phyloP scores from a whole-genome alignment of 2,888 invertebrate species.

The Pardosa pseudoannulata region DNA sequence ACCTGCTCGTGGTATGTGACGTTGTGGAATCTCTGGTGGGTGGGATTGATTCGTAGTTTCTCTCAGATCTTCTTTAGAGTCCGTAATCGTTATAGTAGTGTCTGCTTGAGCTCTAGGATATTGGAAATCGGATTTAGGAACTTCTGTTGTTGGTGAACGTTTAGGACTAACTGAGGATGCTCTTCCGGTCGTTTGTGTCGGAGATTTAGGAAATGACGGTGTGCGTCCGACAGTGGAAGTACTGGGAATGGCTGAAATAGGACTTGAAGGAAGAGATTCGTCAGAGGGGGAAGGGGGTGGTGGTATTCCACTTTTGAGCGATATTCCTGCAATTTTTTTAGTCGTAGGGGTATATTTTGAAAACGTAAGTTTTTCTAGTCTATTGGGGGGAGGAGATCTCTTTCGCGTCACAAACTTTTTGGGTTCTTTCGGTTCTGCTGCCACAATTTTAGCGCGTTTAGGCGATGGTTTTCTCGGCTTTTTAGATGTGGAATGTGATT shows the following conservation, averaged over 20 bases:
- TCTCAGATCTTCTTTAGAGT: constrained; percentile 14
- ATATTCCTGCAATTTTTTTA: constrained; percentile 50
- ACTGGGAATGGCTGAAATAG: constrained; percentile 43
- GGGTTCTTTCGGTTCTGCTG: constrained; percentile 7
- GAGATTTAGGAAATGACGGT: constrained; percentile 32
- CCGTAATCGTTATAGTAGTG: constrained; percentile 32
- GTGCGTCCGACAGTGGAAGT: constrained; percentile 4
- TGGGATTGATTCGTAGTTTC: not conserved
- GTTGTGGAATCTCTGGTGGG: constrained; percentile 39
- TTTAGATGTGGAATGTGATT: constrained; percentile 39
- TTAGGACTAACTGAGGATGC: constrained; percentile 18
- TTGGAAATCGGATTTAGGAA: not conserved
- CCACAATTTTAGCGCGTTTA: not conserved
- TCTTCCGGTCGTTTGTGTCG: constrained; percentile 21
- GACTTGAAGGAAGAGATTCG: constrained; percentile 35
- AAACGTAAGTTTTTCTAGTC: constrained; percentile 46
- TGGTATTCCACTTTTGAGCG: constrained; percentile 15
- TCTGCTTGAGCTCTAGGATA: constrained; percentile 25
- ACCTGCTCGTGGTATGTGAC: constrained; percentile 20
- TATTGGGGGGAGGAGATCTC: constrained; percentile 49
- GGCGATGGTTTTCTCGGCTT: not conserved
- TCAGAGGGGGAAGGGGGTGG: not conserved
- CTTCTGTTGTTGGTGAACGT: constrained; percentile 19
- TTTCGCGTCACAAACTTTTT: not conserved
- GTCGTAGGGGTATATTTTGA: constrained; percentile 20